Conservation (phyloP, 2,797 vertebrate species). For the Astyanax mexicanus region DNA sequence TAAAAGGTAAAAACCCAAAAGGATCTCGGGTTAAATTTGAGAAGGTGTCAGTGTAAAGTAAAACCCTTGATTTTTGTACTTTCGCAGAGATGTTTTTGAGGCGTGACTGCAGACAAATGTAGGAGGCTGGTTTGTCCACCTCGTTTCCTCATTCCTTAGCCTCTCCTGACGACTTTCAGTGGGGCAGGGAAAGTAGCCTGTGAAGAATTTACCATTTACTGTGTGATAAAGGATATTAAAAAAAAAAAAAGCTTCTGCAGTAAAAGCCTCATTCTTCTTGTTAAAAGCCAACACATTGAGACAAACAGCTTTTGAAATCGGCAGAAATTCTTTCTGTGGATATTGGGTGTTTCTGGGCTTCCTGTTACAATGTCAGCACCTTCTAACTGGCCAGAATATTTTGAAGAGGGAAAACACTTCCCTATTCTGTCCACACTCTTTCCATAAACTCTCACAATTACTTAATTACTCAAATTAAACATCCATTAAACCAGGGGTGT, state of each 20-base stretch:
- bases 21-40: neutral
- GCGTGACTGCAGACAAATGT: constrained; percentile 15
- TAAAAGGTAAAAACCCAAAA: neutral
- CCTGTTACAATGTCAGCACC: constrained; percentile 59
- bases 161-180: neutral
- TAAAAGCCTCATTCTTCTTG: neutral
- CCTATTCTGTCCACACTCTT: no score
- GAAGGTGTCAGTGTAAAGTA: neutral
- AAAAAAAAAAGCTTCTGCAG: neutral
- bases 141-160: constrained; percentile 40
- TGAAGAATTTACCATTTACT: neutral
- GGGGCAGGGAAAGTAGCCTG: neutral
- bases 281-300: neutral
- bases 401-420: neutral
- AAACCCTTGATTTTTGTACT: neutral
- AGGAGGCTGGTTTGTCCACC: neutral
- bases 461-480: no score
- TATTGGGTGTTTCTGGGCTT: constrained; percentile 39
- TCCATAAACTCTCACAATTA: no score
- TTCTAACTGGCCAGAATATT: neutral
- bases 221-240: neutral
- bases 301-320: neutral
- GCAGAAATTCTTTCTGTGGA: neutral
- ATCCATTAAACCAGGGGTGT: no score
- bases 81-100: neutral